phyloP scores from a whole-genome alignment of 1,140 invertebrate genomes.

The Lasaia peninsularis region DNA sequence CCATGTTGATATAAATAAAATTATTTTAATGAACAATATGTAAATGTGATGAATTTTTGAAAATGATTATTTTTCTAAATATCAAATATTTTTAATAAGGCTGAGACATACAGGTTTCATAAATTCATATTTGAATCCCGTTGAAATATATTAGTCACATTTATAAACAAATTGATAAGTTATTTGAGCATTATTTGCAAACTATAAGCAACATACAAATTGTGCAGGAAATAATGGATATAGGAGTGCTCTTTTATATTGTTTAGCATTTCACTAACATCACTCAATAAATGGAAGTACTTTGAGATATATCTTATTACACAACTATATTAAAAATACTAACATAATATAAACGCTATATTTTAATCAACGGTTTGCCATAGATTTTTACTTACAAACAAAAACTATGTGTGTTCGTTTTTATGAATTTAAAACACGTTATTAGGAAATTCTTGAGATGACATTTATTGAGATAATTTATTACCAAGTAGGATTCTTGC shows the following conservation, averaged over 20 bases:
- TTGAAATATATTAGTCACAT: slow-evolving; percentile 1
- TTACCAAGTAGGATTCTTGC: no score
- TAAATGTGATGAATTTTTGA: no score
- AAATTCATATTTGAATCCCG: slow-evolving; percentile 9
- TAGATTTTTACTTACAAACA: background rate
- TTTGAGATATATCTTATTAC: slow-evolving; percentile 14
- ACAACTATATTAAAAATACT: slow-evolving; percentile 9
- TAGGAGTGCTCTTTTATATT: slow-evolving; percentile 10
- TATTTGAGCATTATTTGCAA: slow-evolving; percentile 18
- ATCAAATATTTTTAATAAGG: background rate
- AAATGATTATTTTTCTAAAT: no score
- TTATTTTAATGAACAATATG: no score
- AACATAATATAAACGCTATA: background rate
- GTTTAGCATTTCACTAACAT: background rate
- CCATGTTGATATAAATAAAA: no score
- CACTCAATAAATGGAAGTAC: slow-evolving; percentile 17
- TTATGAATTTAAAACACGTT: no score
- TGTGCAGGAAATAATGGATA: slow-evolving; percentile 7
- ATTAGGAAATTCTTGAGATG: no score
- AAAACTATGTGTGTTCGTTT: background rate
- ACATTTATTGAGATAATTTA: no score
- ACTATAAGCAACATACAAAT: slow-evolving; percentile 15
- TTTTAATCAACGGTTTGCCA: background rate
- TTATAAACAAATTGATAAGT: background rate
- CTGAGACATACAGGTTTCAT: slow-evolving; percentile 1